Conservation (phyloP, 2,113 vertebrate genomes). For the Monarcha castaneiventris region DNA sequence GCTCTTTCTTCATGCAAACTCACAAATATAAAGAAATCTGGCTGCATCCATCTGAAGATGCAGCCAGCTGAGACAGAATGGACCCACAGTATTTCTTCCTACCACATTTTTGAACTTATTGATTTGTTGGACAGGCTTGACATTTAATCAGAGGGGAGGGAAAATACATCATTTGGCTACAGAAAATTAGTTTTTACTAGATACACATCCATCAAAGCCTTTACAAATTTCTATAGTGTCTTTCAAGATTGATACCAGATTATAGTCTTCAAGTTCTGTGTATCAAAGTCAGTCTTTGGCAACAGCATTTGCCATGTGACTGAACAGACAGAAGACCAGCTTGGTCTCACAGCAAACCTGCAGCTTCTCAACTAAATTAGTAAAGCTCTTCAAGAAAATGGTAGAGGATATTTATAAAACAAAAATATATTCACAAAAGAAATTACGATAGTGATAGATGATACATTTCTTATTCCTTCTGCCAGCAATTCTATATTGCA, state of each 20-base stretch:
- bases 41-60: neutral
- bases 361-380: neutral
- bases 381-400: neutral
- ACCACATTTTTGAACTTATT: conserved; percentile 38
- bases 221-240: conserved; percentile 31
- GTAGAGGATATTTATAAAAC: neutral
- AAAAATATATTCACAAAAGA: neutral
- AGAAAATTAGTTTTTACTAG: conserved; percentile 65
- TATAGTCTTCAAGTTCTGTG: conserved; percentile 12
- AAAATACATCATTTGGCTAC: conserved; percentile 61
- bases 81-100: neutral
- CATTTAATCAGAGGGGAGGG: conserved; percentile 57
- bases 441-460: neutral
- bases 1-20: neutral
- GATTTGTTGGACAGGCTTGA: conserved; percentile 46
- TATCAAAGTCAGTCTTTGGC: conserved; percentile 14
- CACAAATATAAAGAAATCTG: neutral
- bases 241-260: conserved; percentile 58
- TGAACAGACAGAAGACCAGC: neutral
- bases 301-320: neutral
- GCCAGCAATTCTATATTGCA: neutral
- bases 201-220: conserved; percentile 60
- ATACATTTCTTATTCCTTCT: neutral
- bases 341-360: neutral
- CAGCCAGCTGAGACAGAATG: neutral